Percentiles rank a stretch among this genome's conserved stretches.
These are phyloP conservation scores for Tiliacea citrago DNA, from an alignment of 2,888 invertebrate species.

Conservation along the genomic window DNA sequence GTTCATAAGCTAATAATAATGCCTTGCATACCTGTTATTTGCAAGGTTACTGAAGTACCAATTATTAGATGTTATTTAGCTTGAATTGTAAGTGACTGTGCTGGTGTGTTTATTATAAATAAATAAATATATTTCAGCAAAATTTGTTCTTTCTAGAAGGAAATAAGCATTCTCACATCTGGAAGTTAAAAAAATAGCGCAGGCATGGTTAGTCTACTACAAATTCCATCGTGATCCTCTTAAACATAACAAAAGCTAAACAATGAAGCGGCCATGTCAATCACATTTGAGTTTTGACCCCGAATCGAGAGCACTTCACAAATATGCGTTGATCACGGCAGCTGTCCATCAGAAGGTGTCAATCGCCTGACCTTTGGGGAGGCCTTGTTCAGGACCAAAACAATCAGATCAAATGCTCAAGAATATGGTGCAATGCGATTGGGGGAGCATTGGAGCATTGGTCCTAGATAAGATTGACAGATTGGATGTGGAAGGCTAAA, in stretches of 20 bases:
- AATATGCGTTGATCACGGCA: constrained; percentile 59
- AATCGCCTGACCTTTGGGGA: constrained; percentile 50
- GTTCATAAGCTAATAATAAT: too few species aligned
- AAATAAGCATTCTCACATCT: neutral
- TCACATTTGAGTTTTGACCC: constrained; percentile 54
- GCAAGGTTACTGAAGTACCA: too few species aligned
- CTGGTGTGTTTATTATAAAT: too few species aligned
- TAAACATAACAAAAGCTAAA: constrained; percentile 35
- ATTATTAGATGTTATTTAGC: too few species aligned
- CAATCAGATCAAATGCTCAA: constrained; percentile 54
- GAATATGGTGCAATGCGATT: constrained; percentile 42
- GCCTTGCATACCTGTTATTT: too few species aligned
- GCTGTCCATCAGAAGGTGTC: constrained; percentile 59
- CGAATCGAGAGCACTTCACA: constrained; percentile 54
- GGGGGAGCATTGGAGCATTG: constrained; percentile 12
- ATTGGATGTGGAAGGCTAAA: neutral
- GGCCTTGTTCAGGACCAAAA: constrained; percentile 48
- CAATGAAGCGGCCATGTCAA: constrained; percentile 45
- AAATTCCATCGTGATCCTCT: constrained; percentile 31
- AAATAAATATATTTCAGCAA: neutral
- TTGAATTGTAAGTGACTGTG: too few species aligned
- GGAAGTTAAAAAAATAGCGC: neutral
- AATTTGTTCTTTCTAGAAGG: neutral
- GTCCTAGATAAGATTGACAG: constrained; percentile 42
- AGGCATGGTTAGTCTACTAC: neutral